Conservation (phyloP, 1,140 invertebrate species). For the Ceratosolen fusciceps region DNA sequence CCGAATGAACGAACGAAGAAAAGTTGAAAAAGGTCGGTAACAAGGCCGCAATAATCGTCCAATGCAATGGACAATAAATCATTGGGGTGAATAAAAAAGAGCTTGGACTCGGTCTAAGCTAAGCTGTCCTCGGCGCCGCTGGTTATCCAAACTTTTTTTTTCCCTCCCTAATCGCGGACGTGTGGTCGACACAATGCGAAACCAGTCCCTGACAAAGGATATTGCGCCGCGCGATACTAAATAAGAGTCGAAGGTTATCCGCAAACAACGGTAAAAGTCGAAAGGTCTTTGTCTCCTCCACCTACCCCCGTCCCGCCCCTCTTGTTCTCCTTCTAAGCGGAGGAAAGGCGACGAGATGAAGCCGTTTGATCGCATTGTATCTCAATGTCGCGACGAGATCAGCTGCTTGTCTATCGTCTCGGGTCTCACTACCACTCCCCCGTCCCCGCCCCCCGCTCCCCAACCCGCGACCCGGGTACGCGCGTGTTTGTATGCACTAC, state of each 20-base stretch:
- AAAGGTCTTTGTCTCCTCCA: background rate
- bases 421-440: too few species aligned
- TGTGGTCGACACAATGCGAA: background rate
- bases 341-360: background rate
- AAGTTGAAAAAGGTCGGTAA: background rate
- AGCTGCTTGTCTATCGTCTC: background rate
- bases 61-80: background rate
- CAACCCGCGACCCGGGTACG: too few species aligned
- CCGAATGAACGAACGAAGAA: too few species aligned
- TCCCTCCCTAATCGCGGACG: background rate
- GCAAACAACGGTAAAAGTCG: conserved; percentile 10
- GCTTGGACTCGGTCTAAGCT: too few species aligned
- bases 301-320: background rate
- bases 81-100: background rate
- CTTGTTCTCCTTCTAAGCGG: too few species aligned
- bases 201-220: background rate
- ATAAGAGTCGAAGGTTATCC: conserved; percentile 15
- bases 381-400: conserved; percentile 14
- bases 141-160: conserved; percentile 14
- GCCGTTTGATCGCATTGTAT: background rate
- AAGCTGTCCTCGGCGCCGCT: background rate
- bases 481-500: background rate
- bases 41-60: background rate
- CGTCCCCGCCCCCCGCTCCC: too few species aligned
- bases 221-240: background rate